Evolutionary conservation across 1,140 invertebrate species (phyloP).

Genomic region (Aethina tumida): DNA sequence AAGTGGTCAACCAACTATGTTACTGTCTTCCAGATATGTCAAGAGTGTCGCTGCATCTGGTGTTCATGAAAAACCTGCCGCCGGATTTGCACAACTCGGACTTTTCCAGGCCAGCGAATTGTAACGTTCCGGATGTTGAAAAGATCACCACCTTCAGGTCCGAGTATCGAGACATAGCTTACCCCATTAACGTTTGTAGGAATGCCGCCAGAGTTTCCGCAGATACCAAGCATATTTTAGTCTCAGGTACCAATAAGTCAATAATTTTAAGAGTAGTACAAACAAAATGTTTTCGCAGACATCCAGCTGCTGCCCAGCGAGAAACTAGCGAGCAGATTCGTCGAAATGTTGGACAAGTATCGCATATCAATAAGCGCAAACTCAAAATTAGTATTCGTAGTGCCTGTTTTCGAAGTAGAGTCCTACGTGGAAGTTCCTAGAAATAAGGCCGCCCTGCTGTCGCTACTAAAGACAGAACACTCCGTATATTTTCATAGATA

Average conservation of each 20-base stretch:
- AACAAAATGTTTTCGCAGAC: too few species aligned
- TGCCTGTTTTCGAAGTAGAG: conserved; percentile 68
- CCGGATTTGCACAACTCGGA: conserved; percentile 18
- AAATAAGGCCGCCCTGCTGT: conserved; percentile 44
- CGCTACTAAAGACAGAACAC: conserved; percentile 38
- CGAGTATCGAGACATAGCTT: conserved; percentile 47
- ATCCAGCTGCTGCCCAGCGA: conserved; percentile 64
- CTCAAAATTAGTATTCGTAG: conserved; percentile 49
- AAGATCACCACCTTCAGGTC: too few species aligned
- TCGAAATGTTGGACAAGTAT: conserved; percentile 44
- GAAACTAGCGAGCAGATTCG: conserved; percentile 48
- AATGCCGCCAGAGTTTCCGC: conserved; percentile 55
- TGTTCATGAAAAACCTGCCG: conserved; percentile 44
- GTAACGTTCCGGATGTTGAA: conserved; percentile 4
- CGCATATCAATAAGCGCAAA: conserved; percentile 14
- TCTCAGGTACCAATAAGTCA: too few species aligned
- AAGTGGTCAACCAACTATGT: conserved; percentile 51
- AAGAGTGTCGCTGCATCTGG: conserved; percentile 59
- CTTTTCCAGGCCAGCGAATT: background rate
- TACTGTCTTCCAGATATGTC: conserved; percentile 53
- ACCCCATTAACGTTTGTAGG: conserved; percentile 68
- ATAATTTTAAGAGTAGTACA: too few species aligned
- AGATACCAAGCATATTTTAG: conserved; percentile 55
- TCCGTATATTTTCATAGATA: conserved; percentile 55
- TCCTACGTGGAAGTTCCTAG: conserved; percentile 46